Conservation (phyloP, 92 coral and sea anemone species). For the Palythoa caribaeorum region DNA sequence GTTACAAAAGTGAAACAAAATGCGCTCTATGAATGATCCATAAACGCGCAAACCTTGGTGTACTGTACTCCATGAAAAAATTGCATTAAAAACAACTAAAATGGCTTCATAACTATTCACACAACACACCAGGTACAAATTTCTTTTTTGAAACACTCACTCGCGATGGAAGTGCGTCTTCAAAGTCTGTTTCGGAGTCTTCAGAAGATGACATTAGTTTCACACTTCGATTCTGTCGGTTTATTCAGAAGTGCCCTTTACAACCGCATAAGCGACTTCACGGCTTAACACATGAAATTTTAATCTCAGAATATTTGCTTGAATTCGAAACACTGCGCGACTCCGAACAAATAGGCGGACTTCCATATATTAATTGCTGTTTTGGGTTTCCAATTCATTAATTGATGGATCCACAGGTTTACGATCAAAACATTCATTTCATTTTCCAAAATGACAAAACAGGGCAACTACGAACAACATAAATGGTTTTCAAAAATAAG, state of each 20-base stretch:
- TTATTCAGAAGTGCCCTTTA: conserved; percentile 24
- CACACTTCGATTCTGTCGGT: background rate
- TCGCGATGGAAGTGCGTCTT: conserved; percentile 34
- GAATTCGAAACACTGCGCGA: conserved; percentile 75
- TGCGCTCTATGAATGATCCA: background rate
- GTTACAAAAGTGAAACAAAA: background rate
- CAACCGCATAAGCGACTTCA: conserved; percentile 54
- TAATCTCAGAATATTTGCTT: conserved; percentile 74
- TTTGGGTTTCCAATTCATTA: conserved; percentile 39
- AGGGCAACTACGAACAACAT: background rate
- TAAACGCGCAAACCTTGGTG: background rate
- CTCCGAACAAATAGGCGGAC: conserved; percentile 47
- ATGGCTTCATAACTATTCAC: conserved; percentile 1
- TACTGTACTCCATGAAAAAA: background rate
- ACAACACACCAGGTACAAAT: background rate
- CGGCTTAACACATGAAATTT: conserved; percentile 84
- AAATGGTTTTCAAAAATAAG: background rate
- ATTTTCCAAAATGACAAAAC: conserved; percentile 1
- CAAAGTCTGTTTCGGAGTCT: conserved; percentile 23
- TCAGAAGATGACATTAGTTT: conserved; percentile 44
- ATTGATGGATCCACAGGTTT: conserved; percentile 13
- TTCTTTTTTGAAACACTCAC: conserved; percentile 23
- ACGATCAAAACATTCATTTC: conserved; percentile 23
- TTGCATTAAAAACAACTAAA: background rate
- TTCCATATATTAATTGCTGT: conserved; percentile 42